Base-by-base conservation (phyloP, 2,888 invertebrate species). In the Scaptomyza tumidula region DNA sequence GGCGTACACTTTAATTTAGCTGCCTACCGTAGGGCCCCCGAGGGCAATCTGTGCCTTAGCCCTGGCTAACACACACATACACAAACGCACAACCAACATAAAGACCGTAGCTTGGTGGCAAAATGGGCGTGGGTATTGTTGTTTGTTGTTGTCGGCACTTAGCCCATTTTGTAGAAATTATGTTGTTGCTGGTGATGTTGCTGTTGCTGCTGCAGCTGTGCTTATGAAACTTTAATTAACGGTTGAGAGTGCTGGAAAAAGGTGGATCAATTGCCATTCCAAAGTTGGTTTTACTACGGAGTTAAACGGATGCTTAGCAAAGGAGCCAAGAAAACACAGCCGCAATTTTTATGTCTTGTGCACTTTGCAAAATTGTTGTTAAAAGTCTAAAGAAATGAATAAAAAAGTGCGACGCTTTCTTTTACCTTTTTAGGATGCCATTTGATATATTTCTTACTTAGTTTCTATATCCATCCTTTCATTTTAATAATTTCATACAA, bases 1-100 rank as follows among this genome's bases (percentile, higher is more conserved):
- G 87, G 87, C 87, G 89, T 89, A 76, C 52, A 72, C 78, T 75
- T 75, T 70, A 74, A 88, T 88, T 80, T 76, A 58, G 72, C 65
- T 77, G 70, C 62, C 74, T 71, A 71, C 78, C 61, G 55, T 69
- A 67, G 55, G 60, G 75, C 68, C 59, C 60, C 65, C 53, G 65
- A 57, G 55, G 64, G 61, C 52, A 53, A 31, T 44, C 33, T 14
- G 31, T 33, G 55, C 13, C 29, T 43, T 16, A 16, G 44, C 29
- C n/a, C 53, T n/a, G 60, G 27, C 58, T 6, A 57, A 31, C 52
- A 53, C 10, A 60, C 44, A 44, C 11, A 13, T 13, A 49, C 48
- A 14, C 46, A 44, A 31, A 29, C 6, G 2, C 11, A 13, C 16
- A 49, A 31, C 13, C 46, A 44, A 31, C 46, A 44, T 37, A 37